phyloP scores from a whole-genome alignment of 2,113 vertebrate species.

The Bubo scandiacus region DNA sequence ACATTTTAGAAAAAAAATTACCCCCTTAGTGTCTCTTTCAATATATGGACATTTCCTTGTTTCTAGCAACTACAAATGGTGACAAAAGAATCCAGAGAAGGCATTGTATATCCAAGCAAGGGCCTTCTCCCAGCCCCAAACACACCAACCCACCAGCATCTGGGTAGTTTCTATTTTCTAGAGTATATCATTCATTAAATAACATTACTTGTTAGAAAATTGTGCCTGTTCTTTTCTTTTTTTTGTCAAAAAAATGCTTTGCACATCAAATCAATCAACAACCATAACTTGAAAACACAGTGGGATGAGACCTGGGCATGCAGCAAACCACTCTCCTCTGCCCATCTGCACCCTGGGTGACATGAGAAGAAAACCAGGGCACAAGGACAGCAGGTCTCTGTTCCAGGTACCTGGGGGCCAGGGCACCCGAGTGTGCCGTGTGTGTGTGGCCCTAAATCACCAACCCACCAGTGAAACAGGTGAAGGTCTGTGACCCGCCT shows the following conservation, averaged over 20 bases:
- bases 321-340: background rate
- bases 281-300: accelerated
- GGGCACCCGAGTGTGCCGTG: background rate
- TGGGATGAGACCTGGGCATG: background rate
- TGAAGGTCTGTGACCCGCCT: background rate
- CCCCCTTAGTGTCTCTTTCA: conserved; percentile 25
- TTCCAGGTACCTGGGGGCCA: accelerated
- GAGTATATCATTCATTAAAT: conserved; percentile 67
- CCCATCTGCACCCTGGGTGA: background rate
- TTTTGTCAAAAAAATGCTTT: background rate
- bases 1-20: background rate
- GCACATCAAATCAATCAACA: background rate
- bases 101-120: background rate
- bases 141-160: conserved; percentile 57
- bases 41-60: background rate
- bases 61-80: conserved; percentile 26
- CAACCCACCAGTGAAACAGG: background rate
- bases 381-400: background rate
- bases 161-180: conserved; percentile 71
- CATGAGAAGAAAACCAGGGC: background rate
- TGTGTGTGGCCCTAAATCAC: background rate
- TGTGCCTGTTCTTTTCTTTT: background rate
- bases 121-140: conserved; percentile 42
- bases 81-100: conserved; percentile 11
- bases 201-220: conserved; percentile 66